Conservation (phyloP, 1,140 invertebrate species). For the Pseudobourletiella spinata region DNA sequence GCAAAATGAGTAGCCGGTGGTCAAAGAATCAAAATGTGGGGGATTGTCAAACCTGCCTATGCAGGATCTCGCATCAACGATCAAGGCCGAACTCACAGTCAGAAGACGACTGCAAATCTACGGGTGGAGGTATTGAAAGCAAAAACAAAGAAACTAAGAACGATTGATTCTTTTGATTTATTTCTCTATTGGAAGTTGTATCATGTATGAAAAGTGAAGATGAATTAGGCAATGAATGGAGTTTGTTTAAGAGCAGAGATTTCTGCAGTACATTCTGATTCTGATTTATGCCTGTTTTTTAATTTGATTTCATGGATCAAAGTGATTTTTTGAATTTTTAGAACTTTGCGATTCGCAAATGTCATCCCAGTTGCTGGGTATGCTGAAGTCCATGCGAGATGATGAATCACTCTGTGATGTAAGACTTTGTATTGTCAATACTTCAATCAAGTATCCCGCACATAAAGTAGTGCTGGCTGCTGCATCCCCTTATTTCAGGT, state of each 20-base stretch:
- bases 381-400: slow-evolving; percentile 34
- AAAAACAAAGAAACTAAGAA: background rate
- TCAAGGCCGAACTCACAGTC: slow-evolving; percentile 20
- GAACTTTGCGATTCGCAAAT: slow-evolving; percentile 35
- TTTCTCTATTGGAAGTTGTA: too few relatives aligned
- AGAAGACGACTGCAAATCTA: slow-evolving; percentile 18
- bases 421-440: slow-evolving; percentile 29
- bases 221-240: too few relatives aligned
- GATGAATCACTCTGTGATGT: slow-evolving; percentile 37
- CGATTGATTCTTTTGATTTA: background rate
- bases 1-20: slow-evolving; percentile 29
- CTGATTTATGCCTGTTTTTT: background rate
- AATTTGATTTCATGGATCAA: background rate
- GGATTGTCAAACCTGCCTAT: slow-evolving; percentile 35
- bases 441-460: slow-evolving; percentile 45
- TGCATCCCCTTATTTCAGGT: slow-evolving; percentile 52
- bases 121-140: slow-evolving; percentile 11
- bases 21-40: slow-evolving; percentile 29
- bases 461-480: slow-evolving; percentile 53
- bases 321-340: background rate
- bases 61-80: slow-evolving; percentile 32
- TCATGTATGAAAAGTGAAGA: too few relatives aligned
- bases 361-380: slow-evolving; percentile 31
- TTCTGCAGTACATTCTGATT: too few relatives aligned
- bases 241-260: too few relatives aligned